Evolutionary conservation across 2,888 invertebrate genomes (phyloP).

Genomic region (Heliconius cydno): DNA sequence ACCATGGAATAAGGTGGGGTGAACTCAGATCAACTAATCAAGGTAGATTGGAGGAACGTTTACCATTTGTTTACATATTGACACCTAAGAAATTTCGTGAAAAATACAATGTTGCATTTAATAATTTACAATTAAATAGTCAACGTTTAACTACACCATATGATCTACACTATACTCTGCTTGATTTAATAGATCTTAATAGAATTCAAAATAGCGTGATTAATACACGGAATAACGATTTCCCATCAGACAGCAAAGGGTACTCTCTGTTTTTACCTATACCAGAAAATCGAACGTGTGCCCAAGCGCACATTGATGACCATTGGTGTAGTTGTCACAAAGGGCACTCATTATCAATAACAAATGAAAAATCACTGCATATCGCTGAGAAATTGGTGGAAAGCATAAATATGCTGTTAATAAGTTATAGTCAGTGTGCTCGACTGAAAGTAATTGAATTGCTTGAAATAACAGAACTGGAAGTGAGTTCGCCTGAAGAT

Average conservation of each 20-base stretch:
- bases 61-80: conserved; percentile 89
- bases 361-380: conserved; percentile 75
- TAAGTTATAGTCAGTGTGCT: conserved; percentile 85
- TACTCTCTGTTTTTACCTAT: conserved; percentile 90
- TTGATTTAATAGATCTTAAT: conserved; percentile 84
- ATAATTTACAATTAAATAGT: conserved; percentile 85
- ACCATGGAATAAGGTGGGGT: conserved; percentile 95
- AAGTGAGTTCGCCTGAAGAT: conserved; percentile 72
- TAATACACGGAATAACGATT: conserved; percentile 54
- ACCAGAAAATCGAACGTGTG: conserved; percentile 87
- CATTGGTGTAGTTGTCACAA: conserved; percentile 94
- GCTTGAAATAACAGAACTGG: conserved; percentile 71
- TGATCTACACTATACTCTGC: conserved; percentile 90
- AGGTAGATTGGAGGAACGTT: conserved; percentile 91
- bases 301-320: conserved; percentile 87
- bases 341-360: conserved; percentile 75
- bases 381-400: conserved; percentile 84
- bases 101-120: conserved; percentile 82
- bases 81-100: conserved; percentile 87
- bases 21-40: conserved; percentile 89
- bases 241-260: conserved; percentile 71
- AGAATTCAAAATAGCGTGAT: conserved; percentile 54
- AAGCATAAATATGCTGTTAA: conserved; percentile 85
- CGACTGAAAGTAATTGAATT: conserved; percentile 77
- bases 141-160: conserved; percentile 87